phyloP scores from a whole-genome alignment of 2,888 invertebrate species.

The Gastrophysa polygoni region DNA sequence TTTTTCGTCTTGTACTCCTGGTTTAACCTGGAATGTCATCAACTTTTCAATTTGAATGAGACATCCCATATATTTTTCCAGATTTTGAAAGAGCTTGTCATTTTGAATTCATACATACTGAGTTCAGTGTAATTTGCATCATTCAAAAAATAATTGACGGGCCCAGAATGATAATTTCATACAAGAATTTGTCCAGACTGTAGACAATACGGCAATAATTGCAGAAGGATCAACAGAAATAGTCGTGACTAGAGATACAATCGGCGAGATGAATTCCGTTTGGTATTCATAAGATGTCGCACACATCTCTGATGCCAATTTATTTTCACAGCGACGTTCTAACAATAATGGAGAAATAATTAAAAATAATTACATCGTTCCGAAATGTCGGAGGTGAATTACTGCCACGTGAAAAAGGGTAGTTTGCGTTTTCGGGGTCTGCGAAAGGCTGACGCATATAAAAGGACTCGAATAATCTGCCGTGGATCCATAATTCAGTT shows the following conservation, averaged over 20 bases:
- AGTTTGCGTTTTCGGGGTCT: not conserved
- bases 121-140: no score
- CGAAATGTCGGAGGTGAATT: constrained; percentile 15
- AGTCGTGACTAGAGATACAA: not conserved
- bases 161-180: not conserved
- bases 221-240: not conserved
- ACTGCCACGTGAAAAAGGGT: constrained; percentile 18
- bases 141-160: not conserved
- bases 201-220: not conserved
- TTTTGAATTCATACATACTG: no score
- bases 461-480: constrained; percentile 15
- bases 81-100: no score
- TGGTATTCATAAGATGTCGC: not conserved
- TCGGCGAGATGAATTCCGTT: not conserved
- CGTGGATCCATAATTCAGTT: constrained; percentile 18
- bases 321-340: not conserved
- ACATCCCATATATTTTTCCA: no score
- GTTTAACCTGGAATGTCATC: no score
- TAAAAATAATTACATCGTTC: constrained; percentile 25
- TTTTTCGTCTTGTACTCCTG: no score
- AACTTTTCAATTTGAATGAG: no score
- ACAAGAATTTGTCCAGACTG: not conserved
- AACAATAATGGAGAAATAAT: constrained; percentile 25
- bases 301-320: not conserved
- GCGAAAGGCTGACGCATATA: constrained; percentile 18